Base-by-base conservation (phyloP, 2,797 vertebrate species). In the Acrocephalus scirpaceus region DNA sequence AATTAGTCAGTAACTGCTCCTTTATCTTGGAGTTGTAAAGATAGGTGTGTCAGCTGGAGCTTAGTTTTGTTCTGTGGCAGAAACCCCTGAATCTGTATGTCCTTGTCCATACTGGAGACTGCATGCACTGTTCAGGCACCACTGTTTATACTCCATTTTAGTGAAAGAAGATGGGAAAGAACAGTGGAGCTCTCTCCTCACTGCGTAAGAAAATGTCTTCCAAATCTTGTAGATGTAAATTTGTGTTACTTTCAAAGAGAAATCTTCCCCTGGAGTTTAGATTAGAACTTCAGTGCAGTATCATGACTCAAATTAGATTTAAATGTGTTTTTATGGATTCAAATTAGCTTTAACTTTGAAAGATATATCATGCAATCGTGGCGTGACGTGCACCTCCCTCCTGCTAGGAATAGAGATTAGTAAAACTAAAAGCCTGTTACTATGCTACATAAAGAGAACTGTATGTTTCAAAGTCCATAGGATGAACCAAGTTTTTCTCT, bases 221-320 rank as follows among this genome's bases (percentile, higher is more conserved):
- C 47, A 75, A 80, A 67, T 86, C 82, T 72, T 48, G 50, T 23
- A 80, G 72, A 34, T 71, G 53, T 69, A 89, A 95, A 92, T 74
- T 47, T 80, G 17, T 70, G 48, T 90, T 95, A 87, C 91, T 94
- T 96, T 76, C 73, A 93, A 93, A 92, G 66, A 93, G 67, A 53
- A 71, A 82, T 48, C 62, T 71, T 93, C 58, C 56, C 90, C 90
- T 75, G 86, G 78, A 92, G 62, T 96, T 71, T 88, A 94, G 65
- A 82, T 92, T 92, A 69, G 75, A 88, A 84, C 22, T 88, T 77
- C 69, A 76, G 45, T 69, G 86, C 11, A 22, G 17, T 64, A 73
- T 56, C 19, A 77, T 21, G 27, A 90, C 40, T 85, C 72, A 64
- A 38, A 73, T 84, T 75, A 95, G 82, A 86, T 92, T 44, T 82